phyloP scores from a whole-genome alignment of 2,113 vertebrate genomes.

The Lagopus muta region DNA sequence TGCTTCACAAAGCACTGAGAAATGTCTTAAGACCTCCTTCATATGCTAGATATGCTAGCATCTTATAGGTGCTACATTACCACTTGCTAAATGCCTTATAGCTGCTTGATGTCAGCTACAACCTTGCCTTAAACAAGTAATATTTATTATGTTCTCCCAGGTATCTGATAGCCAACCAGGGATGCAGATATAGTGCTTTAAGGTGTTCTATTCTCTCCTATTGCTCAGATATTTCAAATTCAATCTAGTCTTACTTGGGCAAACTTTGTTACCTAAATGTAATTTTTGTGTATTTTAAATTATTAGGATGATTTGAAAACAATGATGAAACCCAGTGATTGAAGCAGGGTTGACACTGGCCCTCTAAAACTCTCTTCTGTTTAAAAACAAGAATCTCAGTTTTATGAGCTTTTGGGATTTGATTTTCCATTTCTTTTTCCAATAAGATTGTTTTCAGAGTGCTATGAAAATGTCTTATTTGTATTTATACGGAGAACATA shows the following conservation, averaged over 20 bases:
- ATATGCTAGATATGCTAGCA: neutral
- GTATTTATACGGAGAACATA: neutral
- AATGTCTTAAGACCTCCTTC: neutral
- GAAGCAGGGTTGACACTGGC: neutral
- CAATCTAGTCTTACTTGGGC: neutral
- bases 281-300: neutral
- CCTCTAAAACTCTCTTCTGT: constrained; percentile 21
- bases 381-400: neutral
- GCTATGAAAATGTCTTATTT: neutral
- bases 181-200: accelerated
- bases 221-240: neutral
- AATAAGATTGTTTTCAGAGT: accelerated
- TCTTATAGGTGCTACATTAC: neutral
- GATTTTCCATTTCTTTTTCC: neutral
- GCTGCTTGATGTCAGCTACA: neutral
- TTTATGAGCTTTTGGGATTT: neutral
- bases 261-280: neutral
- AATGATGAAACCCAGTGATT: neutral
- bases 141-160: neutral
- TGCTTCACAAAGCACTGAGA: neutral
- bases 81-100: neutral
- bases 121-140: neutral
- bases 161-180: neutral
- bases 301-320: neutral
- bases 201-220: neutral